Percentiles rank a stretch among this genome's conserved stretches.
These are phyloP conservation scores for Agrochola litura DNA, from an alignment of 2,888 invertebrate genomes.

Conservation along the genomic window DNA sequence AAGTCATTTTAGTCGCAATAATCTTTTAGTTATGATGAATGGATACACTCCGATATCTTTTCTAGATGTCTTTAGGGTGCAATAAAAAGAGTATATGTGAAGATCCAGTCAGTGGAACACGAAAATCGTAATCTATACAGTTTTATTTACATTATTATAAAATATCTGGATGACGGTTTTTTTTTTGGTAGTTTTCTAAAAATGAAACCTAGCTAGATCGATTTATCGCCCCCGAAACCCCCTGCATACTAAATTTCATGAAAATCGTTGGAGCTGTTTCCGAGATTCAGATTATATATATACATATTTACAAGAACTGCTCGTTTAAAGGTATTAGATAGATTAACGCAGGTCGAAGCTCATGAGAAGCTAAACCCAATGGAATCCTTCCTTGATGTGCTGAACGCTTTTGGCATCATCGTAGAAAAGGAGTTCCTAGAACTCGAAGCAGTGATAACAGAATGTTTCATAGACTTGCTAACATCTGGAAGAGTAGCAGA, in stretches of 20 bases:
- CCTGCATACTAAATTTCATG: too few relatives aligned
- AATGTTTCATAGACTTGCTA: conserved; percentile 79
- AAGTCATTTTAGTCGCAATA: neutral
- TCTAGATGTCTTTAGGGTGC: neutral
- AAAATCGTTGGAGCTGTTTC: too few relatives aligned
- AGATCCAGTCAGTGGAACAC: neutral
- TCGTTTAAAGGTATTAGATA: too few relatives aligned
- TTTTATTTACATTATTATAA: neutral
- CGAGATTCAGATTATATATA: too few relatives aligned
- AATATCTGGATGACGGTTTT: too few relatives aligned
- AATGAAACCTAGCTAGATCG: too few relatives aligned
- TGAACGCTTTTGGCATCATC: conserved; percentile 73
- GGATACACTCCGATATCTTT: neutral
- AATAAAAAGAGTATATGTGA: neutral
- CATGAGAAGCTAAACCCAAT: conserved; percentile 65
- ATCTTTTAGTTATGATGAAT: neutral
- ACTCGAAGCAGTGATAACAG: conserved; percentile 80
- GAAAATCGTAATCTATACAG: neutral
- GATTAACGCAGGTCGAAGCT: conserved; percentile 72
- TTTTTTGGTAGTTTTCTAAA: too few relatives aligned
- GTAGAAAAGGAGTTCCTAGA: conserved; percentile 85
- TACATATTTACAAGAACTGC: too few relatives aligned
- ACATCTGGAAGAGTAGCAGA: conserved; percentile 83
- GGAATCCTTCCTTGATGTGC: conserved; percentile 58
- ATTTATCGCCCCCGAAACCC: too few relatives aligned